These are phyloP conservation scores for Mixornis gularis DNA, from an alignment of 2,113 vertebrate species.

Conservation along the genomic window DNA sequence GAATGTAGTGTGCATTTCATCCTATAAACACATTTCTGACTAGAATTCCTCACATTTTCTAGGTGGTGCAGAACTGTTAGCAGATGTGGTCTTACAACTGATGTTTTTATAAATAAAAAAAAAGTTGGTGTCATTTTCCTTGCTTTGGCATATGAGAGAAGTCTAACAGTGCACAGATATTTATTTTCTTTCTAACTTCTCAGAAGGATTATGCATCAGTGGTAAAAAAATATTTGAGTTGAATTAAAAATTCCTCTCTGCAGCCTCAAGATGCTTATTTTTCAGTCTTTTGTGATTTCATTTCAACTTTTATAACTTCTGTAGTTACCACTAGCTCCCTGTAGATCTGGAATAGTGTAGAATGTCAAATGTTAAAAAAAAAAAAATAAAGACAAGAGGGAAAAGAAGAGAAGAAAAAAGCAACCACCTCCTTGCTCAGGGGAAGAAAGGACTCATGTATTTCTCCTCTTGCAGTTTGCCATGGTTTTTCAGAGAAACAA, in stretches of 20 bases:
- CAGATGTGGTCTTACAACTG: background rate
- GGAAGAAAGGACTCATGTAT: background rate
- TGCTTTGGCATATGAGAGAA: background rate
- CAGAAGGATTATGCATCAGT: background rate
- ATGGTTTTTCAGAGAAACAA: background rate
- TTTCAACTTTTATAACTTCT: background rate
- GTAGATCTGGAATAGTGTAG: background rate
- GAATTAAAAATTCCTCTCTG: background rate
- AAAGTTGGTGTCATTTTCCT: background rate
- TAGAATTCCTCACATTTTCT: background rate
- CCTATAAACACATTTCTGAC: background rate
- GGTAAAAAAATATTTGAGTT: background rate
- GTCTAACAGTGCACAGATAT: background rate
- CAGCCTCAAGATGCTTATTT: background rate
- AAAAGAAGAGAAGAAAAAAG: background rate
- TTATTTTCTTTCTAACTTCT: conserved; percentile 3
- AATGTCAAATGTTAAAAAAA: background rate
- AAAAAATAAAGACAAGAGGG: rapidly evolving
- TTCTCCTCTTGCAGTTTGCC: background rate
- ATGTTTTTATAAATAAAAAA: background rate
- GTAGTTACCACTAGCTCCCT: background rate
- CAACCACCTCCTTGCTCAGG: background rate
- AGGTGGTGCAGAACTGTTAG: background rate
- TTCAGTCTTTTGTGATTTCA: background rate
- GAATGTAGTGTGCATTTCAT: background rate